phyloP scores from a whole-genome alignment of 2,888 invertebrate genomes.

The Caenorhabditis macrosperma region DNA sequence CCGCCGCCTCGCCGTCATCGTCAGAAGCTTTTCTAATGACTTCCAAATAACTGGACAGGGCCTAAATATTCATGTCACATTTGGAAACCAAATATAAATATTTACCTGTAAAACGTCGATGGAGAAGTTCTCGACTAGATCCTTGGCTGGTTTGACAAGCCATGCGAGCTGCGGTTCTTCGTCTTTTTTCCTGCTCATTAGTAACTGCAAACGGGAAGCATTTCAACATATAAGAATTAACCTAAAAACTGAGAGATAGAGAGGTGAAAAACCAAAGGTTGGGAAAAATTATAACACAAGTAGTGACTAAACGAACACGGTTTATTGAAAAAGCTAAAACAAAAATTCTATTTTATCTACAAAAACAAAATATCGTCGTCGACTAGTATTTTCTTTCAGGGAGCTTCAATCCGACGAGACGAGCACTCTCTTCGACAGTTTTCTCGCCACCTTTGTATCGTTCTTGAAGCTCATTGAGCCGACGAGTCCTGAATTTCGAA shows the following conservation, averaged over 20 bases:
- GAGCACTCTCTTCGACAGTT: constrained; percentile 74
- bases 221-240: background rate
- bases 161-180: constrained; percentile 49
- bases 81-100: background rate
- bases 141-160: constrained; percentile 60
- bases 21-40: constrained; percentile 24
- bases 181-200: constrained; percentile 17
- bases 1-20: constrained; percentile 83
- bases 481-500: constrained; percentile 60
- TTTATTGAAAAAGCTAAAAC: constrained; percentile 8
- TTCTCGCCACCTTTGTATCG: constrained; percentile 75
- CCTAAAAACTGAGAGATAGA: background rate
- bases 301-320: background rate
- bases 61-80: constrained; percentile 17
- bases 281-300: background rate
- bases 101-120: constrained; percentile 49
- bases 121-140: constrained; percentile 60
- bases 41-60: constrained; percentile 33
- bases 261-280: constrained; percentile 4
- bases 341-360: background rate
- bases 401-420: constrained; percentile 75
- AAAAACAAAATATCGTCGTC: background rate
- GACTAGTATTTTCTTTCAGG: constrained; percentile 62
- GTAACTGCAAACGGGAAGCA: background rate
- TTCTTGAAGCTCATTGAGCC: constrained; percentile 71